These are phyloP conservation scores for Rotaria sp. DNA, from an alignment of 2,888 invertebrate species.

Conservation along the genomic window DNA sequence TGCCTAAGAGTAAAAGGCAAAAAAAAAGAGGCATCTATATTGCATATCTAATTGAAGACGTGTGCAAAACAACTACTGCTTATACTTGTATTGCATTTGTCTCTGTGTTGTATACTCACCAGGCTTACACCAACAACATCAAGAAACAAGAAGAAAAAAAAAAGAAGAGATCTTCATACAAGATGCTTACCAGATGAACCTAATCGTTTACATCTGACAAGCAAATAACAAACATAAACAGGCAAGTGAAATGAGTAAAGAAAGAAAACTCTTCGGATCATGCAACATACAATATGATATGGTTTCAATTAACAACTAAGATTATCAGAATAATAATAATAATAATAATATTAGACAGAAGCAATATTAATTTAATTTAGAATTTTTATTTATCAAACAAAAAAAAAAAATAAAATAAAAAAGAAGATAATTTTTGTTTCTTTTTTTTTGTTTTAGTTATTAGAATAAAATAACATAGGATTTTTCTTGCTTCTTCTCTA, in stretches of 20 bases:
- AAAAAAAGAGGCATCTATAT: not conserved
- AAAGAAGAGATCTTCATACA: not conserved
- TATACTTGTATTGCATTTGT: slow-evolving; percentile 9
- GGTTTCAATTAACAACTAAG: not conserved
- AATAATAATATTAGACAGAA: not conserved
- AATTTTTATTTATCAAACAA: too few relatives aligned
- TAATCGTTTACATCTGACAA: slow-evolving; percentile 19
- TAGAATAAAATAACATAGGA: not conserved
- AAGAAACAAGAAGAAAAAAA: not conserved
- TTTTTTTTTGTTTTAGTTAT: not conserved
- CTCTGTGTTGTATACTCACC: not conserved
- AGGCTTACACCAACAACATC: not conserved
- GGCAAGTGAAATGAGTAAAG: not conserved
- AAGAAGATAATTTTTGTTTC: not conserved
- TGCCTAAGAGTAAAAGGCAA: not conserved
- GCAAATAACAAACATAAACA: not conserved
- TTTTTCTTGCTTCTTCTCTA: not conserved
- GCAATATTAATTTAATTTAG: not conserved
- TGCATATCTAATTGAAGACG: slow-evolving; percentile 24
- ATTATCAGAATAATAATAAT: not conserved
- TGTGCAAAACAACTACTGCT: not conserved
- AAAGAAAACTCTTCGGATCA: not conserved
- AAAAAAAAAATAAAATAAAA: not conserved
- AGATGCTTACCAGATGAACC: not conserved
- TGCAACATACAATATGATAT: not conserved